Evolutionary conservation across 35 echinoderm and acorn worm species (phyloP).

Genomic region (Acanthaster planci): DNA sequence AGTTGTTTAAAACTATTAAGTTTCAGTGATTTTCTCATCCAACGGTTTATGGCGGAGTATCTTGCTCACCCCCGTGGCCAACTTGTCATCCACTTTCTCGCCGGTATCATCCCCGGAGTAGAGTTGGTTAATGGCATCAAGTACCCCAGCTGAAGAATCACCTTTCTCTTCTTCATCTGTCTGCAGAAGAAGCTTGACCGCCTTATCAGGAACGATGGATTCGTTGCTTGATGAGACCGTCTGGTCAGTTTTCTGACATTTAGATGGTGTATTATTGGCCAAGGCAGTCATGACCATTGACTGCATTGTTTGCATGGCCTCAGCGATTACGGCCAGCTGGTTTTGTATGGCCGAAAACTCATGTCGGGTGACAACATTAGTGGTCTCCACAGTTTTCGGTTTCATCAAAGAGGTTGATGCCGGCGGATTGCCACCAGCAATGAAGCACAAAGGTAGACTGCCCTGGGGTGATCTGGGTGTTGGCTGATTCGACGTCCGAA

Average conservation of each 20-base stretch:
- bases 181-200: not conserved
- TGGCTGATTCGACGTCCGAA: not conserved
- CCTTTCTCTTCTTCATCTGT: not conserved
- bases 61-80: not conserved
- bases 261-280: no score
- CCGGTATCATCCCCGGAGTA: not conserved
- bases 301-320: no score
- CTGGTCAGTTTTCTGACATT: not conserved
- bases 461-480: not conserved
- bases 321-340: no score
- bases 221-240: conserved; percentile 5
- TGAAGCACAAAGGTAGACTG: not conserved
- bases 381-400: no score
- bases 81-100: not conserved
- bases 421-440: no score
- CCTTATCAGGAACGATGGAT: not conserved
- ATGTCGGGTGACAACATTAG: no score
- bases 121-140: not conserved
- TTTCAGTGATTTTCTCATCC: not conserved
- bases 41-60: not conserved
- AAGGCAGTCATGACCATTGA: no score
- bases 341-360: no score
- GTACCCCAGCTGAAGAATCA: not conserved
- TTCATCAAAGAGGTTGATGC: no score
- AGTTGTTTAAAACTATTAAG: not conserved